Percentiles rank a stretch among this genome's conserved stretches.
These are phyloP conservation scores for Rhopilema esculentum DNA, from an alignment of 30 jellyfish, hydroid and myxozoan genomes.

Conservation along the genomic window DNA sequence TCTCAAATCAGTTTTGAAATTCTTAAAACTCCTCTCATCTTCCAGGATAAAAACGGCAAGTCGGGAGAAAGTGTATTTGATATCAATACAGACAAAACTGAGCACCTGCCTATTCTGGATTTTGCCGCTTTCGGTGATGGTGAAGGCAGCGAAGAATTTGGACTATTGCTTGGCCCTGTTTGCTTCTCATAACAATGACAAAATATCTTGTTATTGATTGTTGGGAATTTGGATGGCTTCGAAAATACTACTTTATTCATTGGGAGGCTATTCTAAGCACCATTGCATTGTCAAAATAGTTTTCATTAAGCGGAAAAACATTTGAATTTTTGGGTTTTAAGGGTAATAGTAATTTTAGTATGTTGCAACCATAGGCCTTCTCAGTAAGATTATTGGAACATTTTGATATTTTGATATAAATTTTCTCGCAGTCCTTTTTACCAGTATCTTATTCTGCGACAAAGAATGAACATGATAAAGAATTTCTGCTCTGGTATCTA, in stretches of 20 bases:
- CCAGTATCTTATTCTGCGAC: neutral
- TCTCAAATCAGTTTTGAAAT: no score
- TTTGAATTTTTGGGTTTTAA: conserved; percentile 35
- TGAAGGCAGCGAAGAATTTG: conserved; percentile 68
- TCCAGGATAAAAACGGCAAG: conserved; percentile 62
- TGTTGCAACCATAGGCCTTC: conserved; percentile 16
- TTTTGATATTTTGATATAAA: neutral
- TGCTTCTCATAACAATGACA: conserved; percentile 66
- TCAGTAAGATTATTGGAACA: neutral
- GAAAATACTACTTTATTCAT: neutral
- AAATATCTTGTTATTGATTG: neutral
- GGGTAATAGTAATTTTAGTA: conserved; percentile 29
- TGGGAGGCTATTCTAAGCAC: conserved; percentile 9
- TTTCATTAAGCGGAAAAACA: conserved; percentile 29
- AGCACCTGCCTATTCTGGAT: conserved; percentile 78
- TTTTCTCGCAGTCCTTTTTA: neutral
- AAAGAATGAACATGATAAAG: neutral
- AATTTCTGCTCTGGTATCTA: neutral
- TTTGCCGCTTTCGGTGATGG: conserved; percentile 80
- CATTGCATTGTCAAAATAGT: conserved; percentile 10
- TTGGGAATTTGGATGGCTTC: neutral
- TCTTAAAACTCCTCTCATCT: no score
- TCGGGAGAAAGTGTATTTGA: conserved; percentile 38
- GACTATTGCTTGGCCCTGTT: conserved; percentile 83
- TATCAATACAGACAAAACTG: conserved; percentile 26